Percentiles rank a stretch among this genome's conserved stretches.
Conservation (phyloP, 1,140 invertebrate genomes). For the Tenebrio molitor region DNA sequence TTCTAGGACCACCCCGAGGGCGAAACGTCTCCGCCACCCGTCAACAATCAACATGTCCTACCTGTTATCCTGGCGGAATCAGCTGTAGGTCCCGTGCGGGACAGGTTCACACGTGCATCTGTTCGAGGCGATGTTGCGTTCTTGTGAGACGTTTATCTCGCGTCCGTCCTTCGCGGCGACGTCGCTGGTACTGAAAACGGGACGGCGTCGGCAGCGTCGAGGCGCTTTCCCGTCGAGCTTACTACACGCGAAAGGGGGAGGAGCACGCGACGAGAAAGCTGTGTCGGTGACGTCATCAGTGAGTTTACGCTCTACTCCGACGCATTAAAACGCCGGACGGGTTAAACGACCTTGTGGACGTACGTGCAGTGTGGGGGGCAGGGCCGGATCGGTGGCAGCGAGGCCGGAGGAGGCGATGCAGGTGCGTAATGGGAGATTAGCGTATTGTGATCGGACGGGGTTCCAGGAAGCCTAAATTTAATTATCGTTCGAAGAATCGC, state of each 20-base stretch:
- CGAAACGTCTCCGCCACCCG: too few species aligned
- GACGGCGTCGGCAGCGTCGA: slow-evolving; percentile 14
- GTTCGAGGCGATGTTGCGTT: neutral
- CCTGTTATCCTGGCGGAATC: neutral
- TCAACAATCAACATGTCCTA: too few species aligned
- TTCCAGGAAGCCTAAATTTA: too few species aligned
- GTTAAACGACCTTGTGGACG: slow-evolving; percentile 34
- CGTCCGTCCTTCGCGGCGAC: slow-evolving; percentile 20
- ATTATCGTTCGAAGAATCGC: too few species aligned
- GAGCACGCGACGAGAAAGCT: slow-evolving; percentile 30
- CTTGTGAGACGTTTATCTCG: slow-evolving; percentile 10
- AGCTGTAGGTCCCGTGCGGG: neutral
- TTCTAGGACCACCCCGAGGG: too few species aligned
- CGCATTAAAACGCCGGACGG: slow-evolving; percentile 25
- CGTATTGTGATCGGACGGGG: too few species aligned
- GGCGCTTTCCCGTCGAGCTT: slow-evolving; percentile 19
- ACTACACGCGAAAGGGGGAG: slow-evolving; percentile 27
- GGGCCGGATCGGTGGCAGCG: too few species aligned
- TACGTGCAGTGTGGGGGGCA: slow-evolving; percentile 9
- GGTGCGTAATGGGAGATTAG: neutral
- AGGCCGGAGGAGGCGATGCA: neutral
- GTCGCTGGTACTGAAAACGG: slow-evolving; percentile 31
- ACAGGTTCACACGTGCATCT: slow-evolving; percentile 16
- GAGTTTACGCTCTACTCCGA: slow-evolving; percentile 39
- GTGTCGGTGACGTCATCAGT: slow-evolving; percentile 28